phyloP scores from a whole-genome alignment of 2,888 invertebrate genomes.

The Disparrhopalites patrizii region DNA sequence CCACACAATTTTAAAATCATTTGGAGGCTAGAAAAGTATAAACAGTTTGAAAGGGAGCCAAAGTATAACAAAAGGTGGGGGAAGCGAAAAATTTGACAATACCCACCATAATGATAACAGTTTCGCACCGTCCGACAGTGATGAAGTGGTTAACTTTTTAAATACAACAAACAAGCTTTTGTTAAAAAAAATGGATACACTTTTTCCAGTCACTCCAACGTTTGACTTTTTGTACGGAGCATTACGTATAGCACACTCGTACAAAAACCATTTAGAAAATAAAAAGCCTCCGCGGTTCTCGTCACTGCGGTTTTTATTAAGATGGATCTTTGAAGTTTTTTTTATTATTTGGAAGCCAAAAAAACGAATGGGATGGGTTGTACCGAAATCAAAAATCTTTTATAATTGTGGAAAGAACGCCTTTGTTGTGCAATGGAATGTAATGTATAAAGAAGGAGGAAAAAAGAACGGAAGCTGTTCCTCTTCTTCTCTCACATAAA shows the following conservation, averaged over 20 bases:
- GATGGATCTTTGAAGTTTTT: conserved; percentile 24
- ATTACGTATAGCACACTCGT: too few relatives aligned
- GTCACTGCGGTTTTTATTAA: conserved; percentile 21
- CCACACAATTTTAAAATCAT: too few relatives aligned
- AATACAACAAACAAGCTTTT: conserved; percentile 1
- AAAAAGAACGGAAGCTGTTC: conserved; percentile 22
- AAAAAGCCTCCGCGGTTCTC: conserved; percentile 10
- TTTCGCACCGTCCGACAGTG: conserved; percentile 11
- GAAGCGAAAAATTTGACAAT: too few relatives aligned
- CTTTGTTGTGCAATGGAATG: neutral
- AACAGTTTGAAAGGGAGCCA: too few relatives aligned
- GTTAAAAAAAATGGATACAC: neutral
- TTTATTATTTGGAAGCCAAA: neutral
- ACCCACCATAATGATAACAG: too few relatives aligned
- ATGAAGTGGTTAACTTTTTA: conserved; percentile 22
- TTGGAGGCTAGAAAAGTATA: too few relatives aligned
- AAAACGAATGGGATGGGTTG: conserved; percentile 16
- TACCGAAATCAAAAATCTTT: neutral
- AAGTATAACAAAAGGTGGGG: too few relatives aligned
- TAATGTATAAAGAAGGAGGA: neutral
- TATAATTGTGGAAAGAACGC: conserved; percentile 3
- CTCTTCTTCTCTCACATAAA: neutral
- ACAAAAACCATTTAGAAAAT: too few relatives aligned
- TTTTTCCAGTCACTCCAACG: too few relatives aligned
- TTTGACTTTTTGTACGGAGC: too few relatives aligned